A percentile compares a stretch with the other conserved stretches of the same genome.
Conservation (phyloP, 2,797 vertebrate species). For the Chloroceryle inda region DNA sequence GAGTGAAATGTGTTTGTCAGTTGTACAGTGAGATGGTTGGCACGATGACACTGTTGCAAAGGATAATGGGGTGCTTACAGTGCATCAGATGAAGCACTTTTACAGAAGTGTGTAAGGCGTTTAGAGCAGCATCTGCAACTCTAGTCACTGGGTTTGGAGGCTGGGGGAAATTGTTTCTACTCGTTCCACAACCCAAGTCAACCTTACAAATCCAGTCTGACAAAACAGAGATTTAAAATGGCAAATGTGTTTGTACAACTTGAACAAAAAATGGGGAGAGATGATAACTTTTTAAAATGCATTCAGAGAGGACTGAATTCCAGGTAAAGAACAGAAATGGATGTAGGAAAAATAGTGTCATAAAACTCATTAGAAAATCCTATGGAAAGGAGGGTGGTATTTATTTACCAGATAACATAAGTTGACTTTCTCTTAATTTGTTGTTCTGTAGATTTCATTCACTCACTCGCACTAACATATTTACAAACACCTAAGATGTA, state of each 20-base stretch:
- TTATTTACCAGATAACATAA: not conserved
- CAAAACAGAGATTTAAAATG: not conserved
- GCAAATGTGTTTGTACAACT: not conserved
- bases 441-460: not conserved
- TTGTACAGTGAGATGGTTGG: not conserved
- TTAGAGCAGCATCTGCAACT: not conserved
- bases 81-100: not conserved
- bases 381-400: not conserved
- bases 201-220: not conserved
- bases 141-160: not conserved
- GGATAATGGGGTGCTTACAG: not conserved
- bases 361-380: not conserved
- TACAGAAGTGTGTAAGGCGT: not conserved
- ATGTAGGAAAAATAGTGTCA: not conserved
- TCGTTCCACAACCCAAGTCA: not conserved
- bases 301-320: not conserved
- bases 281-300: not conserved
- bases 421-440: not conserved
- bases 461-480: fast-evolving
- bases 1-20: not conserved
- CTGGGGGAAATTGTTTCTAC: not conserved
- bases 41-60: not conserved
- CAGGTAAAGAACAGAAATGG: not conserved
- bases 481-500: not conserved
- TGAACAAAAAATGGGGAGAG: not conserved